These are phyloP conservation scores for Callyntrura sp. DNA, from an alignment of 2,888 invertebrate genomes.

Conservation along the genomic window DNA sequence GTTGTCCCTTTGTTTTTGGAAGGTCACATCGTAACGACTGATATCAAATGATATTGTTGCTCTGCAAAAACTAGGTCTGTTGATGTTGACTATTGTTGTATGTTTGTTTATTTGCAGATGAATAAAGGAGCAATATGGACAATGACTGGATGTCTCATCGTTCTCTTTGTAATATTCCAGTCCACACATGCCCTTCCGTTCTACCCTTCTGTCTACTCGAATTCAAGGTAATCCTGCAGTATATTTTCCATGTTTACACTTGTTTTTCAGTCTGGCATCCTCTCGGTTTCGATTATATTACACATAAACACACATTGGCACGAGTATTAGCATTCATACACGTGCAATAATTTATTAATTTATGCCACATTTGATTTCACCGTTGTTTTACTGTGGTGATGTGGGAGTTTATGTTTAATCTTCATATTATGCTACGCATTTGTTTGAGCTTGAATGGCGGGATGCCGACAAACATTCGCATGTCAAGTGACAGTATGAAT, in stretches of 20 bases:
- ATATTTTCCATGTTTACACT: slow-evolving; percentile 12
- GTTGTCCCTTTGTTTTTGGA: background rate
- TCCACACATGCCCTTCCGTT: slow-evolving; percentile 81
- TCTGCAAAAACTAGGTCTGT: background rate
- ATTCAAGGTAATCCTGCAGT: slow-evolving; percentile 77
- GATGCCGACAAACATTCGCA: too few relatives aligned
- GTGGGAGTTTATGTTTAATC: too few relatives aligned
- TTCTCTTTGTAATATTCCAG: slow-evolving; percentile 79
- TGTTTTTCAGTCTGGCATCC: too few relatives aligned
- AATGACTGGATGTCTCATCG: slow-evolving; percentile 73
- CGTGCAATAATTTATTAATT: too few relatives aligned
- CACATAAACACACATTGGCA: too few relatives aligned
- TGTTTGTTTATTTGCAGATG: slow-evolving; percentile 62
- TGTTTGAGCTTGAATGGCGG: too few relatives aligned
- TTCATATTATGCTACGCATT: too few relatives aligned
- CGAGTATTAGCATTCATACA: too few relatives aligned
- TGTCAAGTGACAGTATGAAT: too few relatives aligned
- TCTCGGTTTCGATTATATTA: too few relatives aligned
- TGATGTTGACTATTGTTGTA: background rate
- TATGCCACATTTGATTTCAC: too few relatives aligned
- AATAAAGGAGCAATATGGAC: slow-evolving; percentile 78
- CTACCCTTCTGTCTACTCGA: slow-evolving; percentile 82
- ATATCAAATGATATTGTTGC: background rate
- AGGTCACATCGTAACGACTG: background rate
- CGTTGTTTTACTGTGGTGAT: too few relatives aligned